Percentiles rank a stretch among this genome's conserved stretches.
Conservation (phyloP, 2,888 invertebrate genomes). For the Eupithecia subfuscata region DNA sequence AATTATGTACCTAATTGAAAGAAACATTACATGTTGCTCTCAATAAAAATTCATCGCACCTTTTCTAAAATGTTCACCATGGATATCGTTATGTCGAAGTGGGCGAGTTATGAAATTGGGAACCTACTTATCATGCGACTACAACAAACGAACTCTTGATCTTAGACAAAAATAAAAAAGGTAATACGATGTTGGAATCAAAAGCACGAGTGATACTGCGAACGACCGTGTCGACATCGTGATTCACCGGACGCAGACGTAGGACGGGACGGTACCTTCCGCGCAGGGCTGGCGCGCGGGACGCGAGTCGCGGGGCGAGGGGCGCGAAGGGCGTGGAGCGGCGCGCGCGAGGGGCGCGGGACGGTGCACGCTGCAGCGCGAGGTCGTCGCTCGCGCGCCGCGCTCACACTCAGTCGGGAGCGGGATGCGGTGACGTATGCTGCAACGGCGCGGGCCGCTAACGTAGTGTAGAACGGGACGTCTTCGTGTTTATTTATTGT, state of each 20-base stretch:
- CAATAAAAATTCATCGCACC: not conserved
- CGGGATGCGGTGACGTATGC: constrained; percentile 84
- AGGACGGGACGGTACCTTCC: constrained; percentile 69
- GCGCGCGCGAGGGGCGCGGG: constrained; percentile 67
- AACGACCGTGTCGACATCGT: constrained; percentile 56
- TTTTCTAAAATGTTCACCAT: not conserved
- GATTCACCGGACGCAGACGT: constrained; percentile 75
- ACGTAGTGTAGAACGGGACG: constrained; percentile 83
- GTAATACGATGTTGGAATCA: constrained; percentile 15
- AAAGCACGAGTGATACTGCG: constrained; percentile 33
- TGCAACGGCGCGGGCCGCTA: constrained; percentile 82
- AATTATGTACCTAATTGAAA: not conserved
- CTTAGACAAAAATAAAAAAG: constrained; percentile 11
- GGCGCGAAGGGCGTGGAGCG: constrained; percentile 58
- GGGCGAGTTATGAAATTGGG: not conserved
- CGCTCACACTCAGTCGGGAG: constrained; percentile 78
- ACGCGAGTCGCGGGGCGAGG: constrained; percentile 54
- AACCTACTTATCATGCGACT: constrained; percentile 7
- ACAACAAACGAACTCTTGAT: constrained; percentile 4
- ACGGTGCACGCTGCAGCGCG: constrained; percentile 81
- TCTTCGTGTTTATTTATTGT: constrained; percentile 63
- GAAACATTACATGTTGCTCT: not conserved
- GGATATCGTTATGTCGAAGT: not conserved
- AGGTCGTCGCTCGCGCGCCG: constrained; percentile 80
- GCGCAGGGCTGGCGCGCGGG: constrained; percentile 52